These are phyloP conservation scores for Xiphydria camelus DNA, from an alignment of 2,888 invertebrate species.

Conservation along the genomic window DNA sequence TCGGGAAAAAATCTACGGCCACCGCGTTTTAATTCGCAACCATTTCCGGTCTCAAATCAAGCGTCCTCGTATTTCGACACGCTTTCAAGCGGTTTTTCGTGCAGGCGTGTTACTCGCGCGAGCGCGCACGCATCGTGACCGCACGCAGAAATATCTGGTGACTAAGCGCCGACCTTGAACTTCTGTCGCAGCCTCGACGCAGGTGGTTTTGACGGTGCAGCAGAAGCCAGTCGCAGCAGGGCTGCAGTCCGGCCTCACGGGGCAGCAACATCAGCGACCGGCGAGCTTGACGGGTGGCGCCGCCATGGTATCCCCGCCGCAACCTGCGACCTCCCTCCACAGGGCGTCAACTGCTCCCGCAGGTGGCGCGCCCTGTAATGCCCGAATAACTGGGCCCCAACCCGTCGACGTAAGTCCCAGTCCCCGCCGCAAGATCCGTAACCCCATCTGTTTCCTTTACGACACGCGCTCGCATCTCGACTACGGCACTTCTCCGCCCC, in stretches of 20 bases:
- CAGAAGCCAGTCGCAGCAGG: conserved; percentile 59
- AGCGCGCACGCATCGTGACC: not conserved
- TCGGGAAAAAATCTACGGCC: no score
- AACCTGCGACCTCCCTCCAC: conserved; percentile 53
- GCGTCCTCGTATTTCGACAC: not conserved
- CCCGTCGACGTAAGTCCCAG: conserved; percentile 81
- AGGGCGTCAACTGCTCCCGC: conserved; percentile 50
- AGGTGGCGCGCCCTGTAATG: conserved; percentile 63
- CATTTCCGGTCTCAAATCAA: no score
- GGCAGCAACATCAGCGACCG: conserved; percentile 58
- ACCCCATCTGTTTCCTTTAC: conserved; percentile 7
- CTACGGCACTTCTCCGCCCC: conserved; percentile 6
- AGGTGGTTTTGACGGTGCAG: conserved; percentile 72
- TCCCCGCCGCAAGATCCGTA: conserved; percentile 9
- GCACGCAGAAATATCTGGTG: conserved; percentile 29
- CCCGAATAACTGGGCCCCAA: conserved; percentile 80
- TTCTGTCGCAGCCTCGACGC: conserved; percentile 64
- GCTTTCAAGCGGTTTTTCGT: not conserved
- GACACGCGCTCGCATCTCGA: conserved; percentile 3
- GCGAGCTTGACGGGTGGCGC: conserved; percentile 52
- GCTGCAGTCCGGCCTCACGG: conserved; percentile 58
- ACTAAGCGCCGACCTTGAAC: conserved; percentile 36
- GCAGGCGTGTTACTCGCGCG: no score
- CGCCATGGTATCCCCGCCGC: conserved; percentile 46
- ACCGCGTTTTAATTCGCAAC: no score